Base-by-base conservation (phyloP, 64 coral and sea anemone species). In the Anthopleura sola region DNA sequence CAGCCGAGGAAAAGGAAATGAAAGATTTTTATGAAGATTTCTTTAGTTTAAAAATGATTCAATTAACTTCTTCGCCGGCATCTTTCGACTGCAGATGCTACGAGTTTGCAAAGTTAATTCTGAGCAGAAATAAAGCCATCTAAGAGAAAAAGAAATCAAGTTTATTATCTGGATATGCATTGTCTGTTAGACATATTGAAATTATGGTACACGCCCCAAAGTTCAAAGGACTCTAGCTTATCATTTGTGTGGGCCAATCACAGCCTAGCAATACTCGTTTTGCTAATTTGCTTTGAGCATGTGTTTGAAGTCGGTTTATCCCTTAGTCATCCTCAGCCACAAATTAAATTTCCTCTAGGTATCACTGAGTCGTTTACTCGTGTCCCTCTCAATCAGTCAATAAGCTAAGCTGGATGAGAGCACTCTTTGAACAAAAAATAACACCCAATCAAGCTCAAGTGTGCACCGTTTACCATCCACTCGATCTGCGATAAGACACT, bases 291-390 rank as follows among this genome's bases (percentile, higher is more conserved):
- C 28, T 60, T 37, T 83, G 48, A 60, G 82, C 82, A 83, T 83
- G 82, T 83, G 82, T 83, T 83, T 34, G 36, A 83, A 79, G 50
- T 36, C 18, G 48, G 32, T 60, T 83, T 47, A 83, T 83, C 47
- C 80, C 46, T 83, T 32, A 55, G 82, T 81, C 82, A 50, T 83
- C 46, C 76, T 58, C 55, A 49, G 23, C 29, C 50, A 36, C 32
- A 83, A 83, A 83, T 83, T 83, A 58, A 83, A 83, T 83, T 83
- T 83, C 82, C 82, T 83, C 82, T 58, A 83, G 82, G 82, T 83
- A 83, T 83, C 82, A 60, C 39, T 83, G 55, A 83, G 48, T 38
- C 26, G 82, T 83, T 83, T 83, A 83, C 82, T 36, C 32, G 82
- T 83, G 82, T 83, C 82, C 55, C 3, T 83, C 82, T 83, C 55